A percentile compares a stretch with the other conserved stretches of the same genome.
Conservation (phyloP, 2,888 invertebrate species). For the Pegoplata infirma region DNA sequence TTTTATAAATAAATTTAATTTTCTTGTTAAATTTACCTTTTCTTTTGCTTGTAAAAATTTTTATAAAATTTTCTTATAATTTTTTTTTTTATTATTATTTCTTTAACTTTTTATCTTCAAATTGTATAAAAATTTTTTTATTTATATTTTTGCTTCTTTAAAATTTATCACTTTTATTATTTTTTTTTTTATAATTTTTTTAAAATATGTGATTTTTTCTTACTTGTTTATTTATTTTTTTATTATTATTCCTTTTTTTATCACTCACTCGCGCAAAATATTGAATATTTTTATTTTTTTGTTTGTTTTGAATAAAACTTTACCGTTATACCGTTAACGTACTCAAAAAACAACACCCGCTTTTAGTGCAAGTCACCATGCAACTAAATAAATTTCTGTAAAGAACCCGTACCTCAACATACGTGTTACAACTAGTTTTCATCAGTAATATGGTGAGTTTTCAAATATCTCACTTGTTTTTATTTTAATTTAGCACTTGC, state of each 20-base stretch:
- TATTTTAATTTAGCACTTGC: background rate
- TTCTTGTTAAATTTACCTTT: slow-evolving; percentile 34
- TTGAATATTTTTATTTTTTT: slow-evolving; percentile 30
- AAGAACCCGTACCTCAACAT: slow-evolving; percentile 61
- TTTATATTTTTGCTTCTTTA: slow-evolving; percentile 53
- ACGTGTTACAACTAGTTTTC: slow-evolving; percentile 66
- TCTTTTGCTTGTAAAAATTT: no score
- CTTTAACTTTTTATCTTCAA: no score
- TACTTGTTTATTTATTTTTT: no score
- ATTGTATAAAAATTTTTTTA: slow-evolving; percentile 9
- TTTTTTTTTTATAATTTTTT: slow-evolving; percentile 3
- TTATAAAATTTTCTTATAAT: background rate
- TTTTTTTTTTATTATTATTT: background rate
- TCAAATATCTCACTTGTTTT: slow-evolving; percentile 12
- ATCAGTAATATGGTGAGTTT: slow-evolving; percentile 47
- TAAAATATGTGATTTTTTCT: no score
- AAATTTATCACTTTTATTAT: background rate
- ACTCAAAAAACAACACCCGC: slow-evolving; percentile 54
- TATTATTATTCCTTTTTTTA: slow-evolving; percentile 9
- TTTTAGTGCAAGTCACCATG: slow-evolving; percentile 73
- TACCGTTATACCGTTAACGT: background rate
- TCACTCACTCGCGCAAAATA: slow-evolving; percentile 43
- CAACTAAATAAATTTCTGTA: slow-evolving; percentile 71
- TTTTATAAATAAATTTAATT: no score
- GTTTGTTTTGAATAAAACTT: slow-evolving; percentile 34